Evolutionary conservation across 2,797 vertebrate genomes (phyloP).

Genomic region (Squalus acanthias): DNA sequence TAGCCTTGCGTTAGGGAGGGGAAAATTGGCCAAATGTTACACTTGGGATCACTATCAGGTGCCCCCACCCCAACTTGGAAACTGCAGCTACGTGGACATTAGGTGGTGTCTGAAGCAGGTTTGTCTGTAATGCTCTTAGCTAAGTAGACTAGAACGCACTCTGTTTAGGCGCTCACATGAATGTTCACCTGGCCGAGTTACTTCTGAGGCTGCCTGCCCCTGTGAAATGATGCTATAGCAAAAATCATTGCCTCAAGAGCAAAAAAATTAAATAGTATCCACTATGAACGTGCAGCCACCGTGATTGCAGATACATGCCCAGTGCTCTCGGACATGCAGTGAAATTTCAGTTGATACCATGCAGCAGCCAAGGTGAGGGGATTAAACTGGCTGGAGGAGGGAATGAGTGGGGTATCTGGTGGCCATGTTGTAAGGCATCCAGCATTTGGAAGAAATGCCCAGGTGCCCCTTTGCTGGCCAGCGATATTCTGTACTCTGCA

Average conservation of each 20-base stretch:
- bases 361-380: background rate
- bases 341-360: background rate
- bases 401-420: background rate
- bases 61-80: background rate
- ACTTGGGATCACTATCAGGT: background rate
- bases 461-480: background rate
- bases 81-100: background rate
- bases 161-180: background rate
- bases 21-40: background rate
- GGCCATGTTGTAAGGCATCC: background rate
- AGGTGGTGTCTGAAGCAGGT: background rate
- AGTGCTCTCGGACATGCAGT: background rate
- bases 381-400: background rate
- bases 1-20: background rate
- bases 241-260: background rate
- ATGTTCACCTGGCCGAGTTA: background rate
- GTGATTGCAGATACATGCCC: background rate
- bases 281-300: background rate
- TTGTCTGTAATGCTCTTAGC: background rate
- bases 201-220: background rate
- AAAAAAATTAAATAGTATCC: background rate
- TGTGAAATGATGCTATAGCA: background rate
- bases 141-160: too few species aligned
- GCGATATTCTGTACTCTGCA: background rate
- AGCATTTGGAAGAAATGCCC: background rate